Base-by-base conservation (phyloP, 2,797 vertebrate species). In the Echiichthys vipera region DNA sequence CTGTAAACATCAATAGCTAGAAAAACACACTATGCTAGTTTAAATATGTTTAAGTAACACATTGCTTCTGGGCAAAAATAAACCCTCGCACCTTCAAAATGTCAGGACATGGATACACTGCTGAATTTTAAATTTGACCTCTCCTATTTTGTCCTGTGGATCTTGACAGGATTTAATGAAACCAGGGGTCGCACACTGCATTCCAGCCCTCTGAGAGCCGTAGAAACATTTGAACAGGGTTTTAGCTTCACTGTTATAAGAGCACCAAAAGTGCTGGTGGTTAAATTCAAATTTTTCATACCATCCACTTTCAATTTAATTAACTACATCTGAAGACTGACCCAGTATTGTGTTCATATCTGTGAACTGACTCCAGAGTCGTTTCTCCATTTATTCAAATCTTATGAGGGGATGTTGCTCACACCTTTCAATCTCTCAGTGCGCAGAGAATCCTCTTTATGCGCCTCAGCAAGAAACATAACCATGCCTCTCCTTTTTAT, bases 401-500 rank as follows among this genome's bases (percentile, higher is more conserved):
- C 54, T 39, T 29, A 36, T n/a, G 30, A 50, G 42, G 49, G 57
- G 32, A 67, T 40, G 32, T 39, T 49, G 65, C 37, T 34, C 59
- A 22, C 62, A 40, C 68, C 58, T 55, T 74, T 56, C 50, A 40
- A 34, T 67, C 54, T 40, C 42, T 69, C 71, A 29, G 5, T 14
- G 36, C 9, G 34, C 27, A 13, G 4, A 10, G 24, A 61, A 72
- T 59, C 75, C 40, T 71, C 72, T 81, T 71, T 46, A 67, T 78
- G 75, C 55, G 65, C 47, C 70, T 24, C 46, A 81, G 79, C 39
- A 57, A 77, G 50, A 82, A 81, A 76, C 65, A 65, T 39, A 80
- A 78, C 42, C 36, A 30, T 4, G 49, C 58, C 20, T 77, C 37
- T n/a, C 51, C 11, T 68, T 73, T 55, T 72, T 37, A 74, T 81